Base-by-base conservation (phyloP, 2,888 invertebrate species). In the Ectemnius continuus region DNA sequence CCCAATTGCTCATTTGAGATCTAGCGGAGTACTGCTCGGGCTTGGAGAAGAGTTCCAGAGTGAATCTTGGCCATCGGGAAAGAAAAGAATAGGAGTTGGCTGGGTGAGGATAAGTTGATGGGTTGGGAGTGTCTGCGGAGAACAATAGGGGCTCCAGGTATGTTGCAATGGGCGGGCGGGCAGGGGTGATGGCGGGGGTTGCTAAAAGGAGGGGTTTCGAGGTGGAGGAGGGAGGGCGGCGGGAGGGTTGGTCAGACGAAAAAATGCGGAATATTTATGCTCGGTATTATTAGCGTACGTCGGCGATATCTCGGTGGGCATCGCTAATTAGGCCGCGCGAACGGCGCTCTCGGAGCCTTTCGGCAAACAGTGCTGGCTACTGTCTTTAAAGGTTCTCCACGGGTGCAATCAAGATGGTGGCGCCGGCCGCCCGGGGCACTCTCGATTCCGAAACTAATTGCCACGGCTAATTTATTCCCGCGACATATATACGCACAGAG, bases 341-440 rank as follows among this genome's bases (percentile, higher is more conserved):
- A 73, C 78, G 82, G 59, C 82, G 71, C 83, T 79, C 79, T 52
- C 52, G 16, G 73, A 76, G 87, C 85, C 90, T 90, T 90, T 90
- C 88, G 89, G 89, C 90, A 88, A 88, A 91, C 90, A 89, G 90
- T 87, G 88, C 89, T 88, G 81, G 89, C 90, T 90, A 90, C 90
- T 89, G 90, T 90, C 88, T 88, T 87, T 81, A 83, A 79, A 76
- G 83, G 75, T 76, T 79, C 78, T 76, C 77, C 77, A 70, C 74
- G 80, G 73, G 73, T 65, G 86, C 85, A 89, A 90, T 90, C 91
- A 90, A 90, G 91, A 90, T 90, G 90, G 90, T 90, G 89, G 90
- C 89, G 89, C 89, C 89, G 88, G 86, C 88, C 89, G 89, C 88
- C 89, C 89, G 88, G 85, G 86, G 87, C 89, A 88, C 87, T 36